Evolutionary conservation across 2,888 invertebrate genomes (phyloP).

Genomic region (Strigamia maritima): DNA sequence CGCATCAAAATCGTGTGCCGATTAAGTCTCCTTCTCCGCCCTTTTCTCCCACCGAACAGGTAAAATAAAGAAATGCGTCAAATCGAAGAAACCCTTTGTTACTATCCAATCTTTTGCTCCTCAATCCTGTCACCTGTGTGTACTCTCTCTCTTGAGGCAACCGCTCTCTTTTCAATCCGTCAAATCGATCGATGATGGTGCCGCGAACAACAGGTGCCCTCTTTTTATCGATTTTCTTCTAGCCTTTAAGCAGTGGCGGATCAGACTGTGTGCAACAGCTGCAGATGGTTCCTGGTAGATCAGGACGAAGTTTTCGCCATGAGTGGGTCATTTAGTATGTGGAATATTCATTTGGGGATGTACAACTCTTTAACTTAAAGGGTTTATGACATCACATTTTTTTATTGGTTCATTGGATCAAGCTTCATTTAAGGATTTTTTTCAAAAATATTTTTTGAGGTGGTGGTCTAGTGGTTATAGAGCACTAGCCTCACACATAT

Average conservation of each 20-base stretch:
- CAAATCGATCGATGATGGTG: background rate
- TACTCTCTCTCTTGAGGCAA: background rate
- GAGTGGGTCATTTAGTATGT: too few relatives aligned
- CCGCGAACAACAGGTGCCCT: conserved; percentile 8
- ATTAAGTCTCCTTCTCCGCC: background rate
- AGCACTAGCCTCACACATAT: too few relatives aligned
- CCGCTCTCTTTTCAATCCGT: background rate
- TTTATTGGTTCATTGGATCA: too few relatives aligned
- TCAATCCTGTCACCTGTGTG: background rate
- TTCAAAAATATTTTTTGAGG: too few relatives aligned
- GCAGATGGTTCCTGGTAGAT: too few relatives aligned
- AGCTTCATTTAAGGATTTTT: too few relatives aligned
- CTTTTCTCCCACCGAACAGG: background rate
- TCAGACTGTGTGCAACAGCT: too few relatives aligned
- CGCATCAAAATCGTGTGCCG: background rate
- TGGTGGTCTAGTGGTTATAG: too few relatives aligned
- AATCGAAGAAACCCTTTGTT: background rate
- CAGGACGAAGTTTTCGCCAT: too few relatives aligned
- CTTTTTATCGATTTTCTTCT: background rate
- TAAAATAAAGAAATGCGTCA: background rate
- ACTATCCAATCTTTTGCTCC: conserved; percentile 4
- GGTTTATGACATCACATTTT: too few relatives aligned
- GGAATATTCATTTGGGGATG: too few relatives aligned
- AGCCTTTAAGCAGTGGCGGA: background rate
- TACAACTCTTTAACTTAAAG: too few relatives aligned